A percentile compares a stretch with the other conserved stretches of the same genome.
Evolutionary conservation across 2,888 invertebrate species (phyloP).

Genomic region (Siphonodentalium dalli): DNA sequence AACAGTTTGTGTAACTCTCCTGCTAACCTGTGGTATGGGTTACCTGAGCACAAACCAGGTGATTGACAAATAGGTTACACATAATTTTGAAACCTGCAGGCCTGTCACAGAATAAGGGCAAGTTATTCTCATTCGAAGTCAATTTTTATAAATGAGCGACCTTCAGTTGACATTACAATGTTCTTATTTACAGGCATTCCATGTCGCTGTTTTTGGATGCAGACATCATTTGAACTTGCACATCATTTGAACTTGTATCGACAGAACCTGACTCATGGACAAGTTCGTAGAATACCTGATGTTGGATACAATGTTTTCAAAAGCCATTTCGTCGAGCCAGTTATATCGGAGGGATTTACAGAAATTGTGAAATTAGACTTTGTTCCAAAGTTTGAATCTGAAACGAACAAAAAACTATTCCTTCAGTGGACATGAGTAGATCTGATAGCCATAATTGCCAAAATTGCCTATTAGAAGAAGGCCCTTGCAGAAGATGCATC

Average conservation of each 20-base stretch:
- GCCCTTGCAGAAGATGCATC: too few relatives aligned
- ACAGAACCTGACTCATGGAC: conserved; percentile 53
- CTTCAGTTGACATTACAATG: conserved; percentile 2
- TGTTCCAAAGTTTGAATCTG: conserved; percentile 44
- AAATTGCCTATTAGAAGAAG: too few relatives aligned
- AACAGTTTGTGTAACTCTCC: too few relatives aligned
- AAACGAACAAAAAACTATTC: conserved; percentile 45
- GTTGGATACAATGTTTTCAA: conserved; percentile 60
- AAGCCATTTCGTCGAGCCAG: conserved; percentile 53
- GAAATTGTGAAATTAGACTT: conserved; percentile 52
- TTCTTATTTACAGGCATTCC: conserved; percentile 41
- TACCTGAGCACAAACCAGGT: too few relatives aligned
- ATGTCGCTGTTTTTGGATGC: conserved; percentile 54
- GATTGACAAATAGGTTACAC: too few relatives aligned
- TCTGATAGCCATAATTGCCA: too few relatives aligned
- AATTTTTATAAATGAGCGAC: neutral
- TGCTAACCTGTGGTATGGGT: too few relatives aligned
- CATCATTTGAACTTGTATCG: conserved; percentile 58
- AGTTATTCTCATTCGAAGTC: neutral
- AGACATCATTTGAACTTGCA: conserved; percentile 51
- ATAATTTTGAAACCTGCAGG: too few relatives aligned
- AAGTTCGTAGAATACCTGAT: conserved; percentile 56
- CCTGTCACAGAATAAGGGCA: neutral
- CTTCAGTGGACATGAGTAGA: conserved; percentile 50
- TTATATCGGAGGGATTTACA: conserved; percentile 50